These are phyloP conservation scores for Rapana venosa DNA, from an alignment of 2,888 invertebrate species.

Conservation along the genomic window DNA sequence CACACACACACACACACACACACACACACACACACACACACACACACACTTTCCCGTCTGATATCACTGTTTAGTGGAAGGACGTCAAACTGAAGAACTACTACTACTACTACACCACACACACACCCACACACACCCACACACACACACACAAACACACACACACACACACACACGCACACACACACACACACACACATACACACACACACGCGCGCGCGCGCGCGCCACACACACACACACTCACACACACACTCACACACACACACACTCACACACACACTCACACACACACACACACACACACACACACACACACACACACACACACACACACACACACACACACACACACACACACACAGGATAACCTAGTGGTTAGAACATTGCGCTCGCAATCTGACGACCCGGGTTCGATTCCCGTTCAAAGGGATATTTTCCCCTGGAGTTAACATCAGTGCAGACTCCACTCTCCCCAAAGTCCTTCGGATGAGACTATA, in stretches of 20 bases:
- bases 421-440: too few species aligned
- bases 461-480: too few species aligned
- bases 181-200: not conserved
- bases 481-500: too few species aligned
- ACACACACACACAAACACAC: not conserved
- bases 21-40: conserved; percentile 10
- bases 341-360: conserved; percentile 9
- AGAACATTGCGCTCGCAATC: too few species aligned
- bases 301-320: conserved; percentile 26
- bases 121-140: not conserved
- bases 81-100: too few species aligned
- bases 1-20: conserved; percentile 8
- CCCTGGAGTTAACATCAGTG: too few species aligned
- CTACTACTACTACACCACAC: not conserved
- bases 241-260: not conserved
- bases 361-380: too few species aligned
- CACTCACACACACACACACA: conserved; percentile 8
- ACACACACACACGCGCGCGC: not conserved
- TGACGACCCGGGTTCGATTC: too few species aligned
- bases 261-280: not conserved
- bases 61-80: too few species aligned
- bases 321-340: conserved; percentile 20
- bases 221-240: too few species aligned
- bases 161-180: not conserved
- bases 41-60: not conserved